phyloP scores from a whole-genome alignment of 1,140 invertebrate species.

The Berghia stephanieae region DNA sequence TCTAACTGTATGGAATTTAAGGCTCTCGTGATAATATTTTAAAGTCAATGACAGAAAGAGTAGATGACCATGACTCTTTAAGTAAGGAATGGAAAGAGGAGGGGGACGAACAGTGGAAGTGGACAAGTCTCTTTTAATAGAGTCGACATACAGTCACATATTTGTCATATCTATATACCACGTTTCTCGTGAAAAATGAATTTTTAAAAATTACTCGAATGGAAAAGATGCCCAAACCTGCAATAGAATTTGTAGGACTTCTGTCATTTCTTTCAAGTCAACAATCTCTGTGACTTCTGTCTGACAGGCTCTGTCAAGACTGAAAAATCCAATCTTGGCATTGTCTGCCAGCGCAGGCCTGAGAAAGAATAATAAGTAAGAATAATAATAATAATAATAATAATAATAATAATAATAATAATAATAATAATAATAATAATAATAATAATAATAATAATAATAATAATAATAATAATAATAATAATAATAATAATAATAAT shows the following conservation, averaged over 20 bases:
- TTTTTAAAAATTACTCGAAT: too few relatives aligned
- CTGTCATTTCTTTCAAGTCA: constrained; percentile 64
- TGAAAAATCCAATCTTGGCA: constrained; percentile 64
- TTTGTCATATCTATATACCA: too few relatives aligned
- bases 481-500: neutral
- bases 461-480: neutral
- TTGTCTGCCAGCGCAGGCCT: constrained; percentile 62
- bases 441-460: neutral
- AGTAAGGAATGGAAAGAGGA: neutral
- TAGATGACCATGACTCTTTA: neutral
- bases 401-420: neutral
- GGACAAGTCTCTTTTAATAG: too few relatives aligned
- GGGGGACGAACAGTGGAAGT: too few relatives aligned
- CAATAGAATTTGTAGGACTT: constrained; percentile 59
- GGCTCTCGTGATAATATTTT: too few relatives aligned
- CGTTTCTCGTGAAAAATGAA: too few relatives aligned
- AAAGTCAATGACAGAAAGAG: too few relatives aligned
- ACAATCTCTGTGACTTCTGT: constrained; percentile 64
- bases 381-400: neutral
- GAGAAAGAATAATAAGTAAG: constrained; percentile 31
- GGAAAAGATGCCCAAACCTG: too few relatives aligned
- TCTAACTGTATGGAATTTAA: too few relatives aligned
- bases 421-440: neutral
- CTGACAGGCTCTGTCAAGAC: constrained; percentile 59
- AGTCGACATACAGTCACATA: too few relatives aligned